Evolutionary conservation across 2,888 invertebrate species (phyloP), one percentile per base, ranked within the genome.

Genomic region (Euzetes globulus): DNA sequence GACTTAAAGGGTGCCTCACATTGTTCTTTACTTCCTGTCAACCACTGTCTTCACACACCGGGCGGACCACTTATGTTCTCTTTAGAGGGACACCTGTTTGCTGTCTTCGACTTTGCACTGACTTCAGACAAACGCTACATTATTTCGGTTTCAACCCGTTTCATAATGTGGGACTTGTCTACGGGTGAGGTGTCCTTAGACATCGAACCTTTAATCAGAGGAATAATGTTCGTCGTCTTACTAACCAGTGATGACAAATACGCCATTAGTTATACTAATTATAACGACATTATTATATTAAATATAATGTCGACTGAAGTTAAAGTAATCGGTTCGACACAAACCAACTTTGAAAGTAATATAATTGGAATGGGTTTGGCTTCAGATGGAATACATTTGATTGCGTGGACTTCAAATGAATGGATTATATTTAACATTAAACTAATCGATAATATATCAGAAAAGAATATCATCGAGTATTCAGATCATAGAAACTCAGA

Each of bases 21-120:
- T 80, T 96, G 95, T 80, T 91, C 96, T 0, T 83, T 98, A 72
- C 86, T 96, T 78, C 97, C 98, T 0, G 88, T 92, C 0, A 95
- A 95, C 83, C 97, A 98, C 82, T 97, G 96, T 80, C 85, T 97
- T 77, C 97, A 98, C 82, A 97, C 98, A 0, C 98, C 98, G n/a
- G 98, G 98, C 63, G 98, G 98, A 1, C 98, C 98, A 0, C 84
- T 98, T 6, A 97, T 98, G 90, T 98, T 95, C 82, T 97, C 97
- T 0, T 84, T 98, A 63, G 98, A 98, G 85, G 98, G 97, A 0
- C 98, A 99, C 83, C 95, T 94, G 81, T 99, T 98, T 81, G 98
- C 97, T 0, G 94, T 96, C 0, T 96, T 96, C 82, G 93, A 91
- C 1, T 92, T 94, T 82, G 89, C 91, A 15, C 83, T 96, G 33